phyloP scores from a whole-genome alignment of 2,888 invertebrate species.

The Parthenolecanium corni region DNA sequence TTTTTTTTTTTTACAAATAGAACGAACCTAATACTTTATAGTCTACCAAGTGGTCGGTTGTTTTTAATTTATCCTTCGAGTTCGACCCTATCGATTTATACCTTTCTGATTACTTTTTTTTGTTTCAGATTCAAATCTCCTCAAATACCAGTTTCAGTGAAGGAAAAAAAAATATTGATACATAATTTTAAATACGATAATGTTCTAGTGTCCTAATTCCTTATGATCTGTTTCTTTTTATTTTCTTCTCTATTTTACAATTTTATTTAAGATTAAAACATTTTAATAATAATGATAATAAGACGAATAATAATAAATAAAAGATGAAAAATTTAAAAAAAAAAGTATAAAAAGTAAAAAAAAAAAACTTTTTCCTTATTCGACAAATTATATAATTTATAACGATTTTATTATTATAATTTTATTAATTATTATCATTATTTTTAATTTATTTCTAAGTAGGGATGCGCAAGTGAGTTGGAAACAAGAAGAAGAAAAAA shows the following conservation, averaged over 20 bases:
- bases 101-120: no score
- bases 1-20: no score
- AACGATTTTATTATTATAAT: constrained; percentile 17
- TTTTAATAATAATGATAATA: no score
- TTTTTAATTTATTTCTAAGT: constrained; percentile 1
- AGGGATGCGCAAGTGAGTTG: neutral
- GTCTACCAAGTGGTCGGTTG: no score
- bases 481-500: no score
- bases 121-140: constrained; percentile 12
- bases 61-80: no score
- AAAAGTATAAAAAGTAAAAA: constrained; percentile 3
- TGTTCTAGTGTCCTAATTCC: constrained; percentile 25
- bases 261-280: neutral
- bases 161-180: constrained; percentile 16
- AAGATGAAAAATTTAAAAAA: constrained; percentile 2
- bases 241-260: constrained; percentile 18
- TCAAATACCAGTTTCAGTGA: constrained; percentile 14
- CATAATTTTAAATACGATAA: constrained; percentile 19
- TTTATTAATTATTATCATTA: constrained; percentile 16
- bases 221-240: constrained; percentile 28
- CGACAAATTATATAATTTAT: constrained; percentile 18
- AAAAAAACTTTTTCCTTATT: constrained; percentile 15
- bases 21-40: no score
- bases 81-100: no score
- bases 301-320: no score